These are phyloP conservation scores for Corvus moneduloides DNA, from an alignment of 2,113 vertebrate species.

Conservation along the genomic window DNA sequence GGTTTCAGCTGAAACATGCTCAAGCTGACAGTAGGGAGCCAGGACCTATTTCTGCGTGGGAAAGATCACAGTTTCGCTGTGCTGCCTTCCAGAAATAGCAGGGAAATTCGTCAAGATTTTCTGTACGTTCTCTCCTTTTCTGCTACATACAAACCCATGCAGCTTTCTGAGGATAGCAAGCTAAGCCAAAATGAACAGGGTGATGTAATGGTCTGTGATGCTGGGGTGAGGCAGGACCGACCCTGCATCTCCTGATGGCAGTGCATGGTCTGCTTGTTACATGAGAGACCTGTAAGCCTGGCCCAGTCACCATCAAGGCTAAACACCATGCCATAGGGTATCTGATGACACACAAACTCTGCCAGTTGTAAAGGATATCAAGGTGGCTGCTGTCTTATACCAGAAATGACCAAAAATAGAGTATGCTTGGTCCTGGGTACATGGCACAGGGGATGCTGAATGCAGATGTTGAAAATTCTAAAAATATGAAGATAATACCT, in stretches of 20 bases:
- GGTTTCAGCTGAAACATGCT: slow-evolving; percentile 19
- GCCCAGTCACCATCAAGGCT: background rate
- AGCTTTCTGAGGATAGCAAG: background rate
- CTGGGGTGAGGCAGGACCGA: background rate
- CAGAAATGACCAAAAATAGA: background rate
- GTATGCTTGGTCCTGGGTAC: background rate
- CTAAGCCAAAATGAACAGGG: background rate
- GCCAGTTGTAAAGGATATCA: background rate
- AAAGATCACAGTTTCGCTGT: slow-evolving; percentile 42
- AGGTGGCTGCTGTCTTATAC: background rate
- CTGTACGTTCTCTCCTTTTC: slow-evolving; percentile 28
- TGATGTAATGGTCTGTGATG: background rate
- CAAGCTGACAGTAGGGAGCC: slow-evolving; percentile 22
- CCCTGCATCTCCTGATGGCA: background rate
- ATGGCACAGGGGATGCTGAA: background rate
- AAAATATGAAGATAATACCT: background rate
- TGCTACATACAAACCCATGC: slow-evolving; percentile 4
- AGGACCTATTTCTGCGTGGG: background rate
- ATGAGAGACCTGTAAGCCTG: background rate
- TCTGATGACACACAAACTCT: background rate
- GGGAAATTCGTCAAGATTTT: slow-evolving; percentile 41
- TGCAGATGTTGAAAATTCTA: background rate
- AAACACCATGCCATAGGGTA: background rate
- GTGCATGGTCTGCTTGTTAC: fast-evolving
- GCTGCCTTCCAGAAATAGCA: slow-evolving; percentile 61